These are phyloP conservation scores for Pocota personata DNA, from an alignment of 2,888 invertebrate genomes.

Conservation along the genomic window DNA sequence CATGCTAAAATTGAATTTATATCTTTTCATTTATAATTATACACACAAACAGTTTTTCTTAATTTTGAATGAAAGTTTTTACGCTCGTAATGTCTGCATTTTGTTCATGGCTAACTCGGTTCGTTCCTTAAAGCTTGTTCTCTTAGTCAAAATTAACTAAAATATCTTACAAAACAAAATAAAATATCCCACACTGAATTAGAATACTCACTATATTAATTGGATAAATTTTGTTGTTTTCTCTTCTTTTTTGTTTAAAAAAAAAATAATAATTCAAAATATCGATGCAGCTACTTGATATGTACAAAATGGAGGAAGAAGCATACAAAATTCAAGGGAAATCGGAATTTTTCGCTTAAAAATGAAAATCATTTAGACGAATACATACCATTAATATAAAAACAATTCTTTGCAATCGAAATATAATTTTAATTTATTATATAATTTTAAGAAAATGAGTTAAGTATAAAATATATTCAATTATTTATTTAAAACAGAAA, in stretches of 20 bases:
- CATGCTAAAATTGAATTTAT: background rate
- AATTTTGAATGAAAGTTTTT: slow-evolving; percentile 25
- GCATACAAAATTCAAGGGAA: slow-evolving; percentile 95
- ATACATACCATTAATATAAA: slow-evolving; percentile 64
- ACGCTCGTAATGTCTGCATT: slow-evolving; percentile 1
- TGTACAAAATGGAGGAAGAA: slow-evolving; percentile 96
- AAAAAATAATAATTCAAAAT: slow-evolving; percentile 33
- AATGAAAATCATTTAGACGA: slow-evolving; percentile 50
- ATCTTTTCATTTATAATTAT: background rate
- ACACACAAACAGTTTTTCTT: background rate
- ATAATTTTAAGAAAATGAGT: slow-evolving; percentile 11
- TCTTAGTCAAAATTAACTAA: slow-evolving; percentile 19
- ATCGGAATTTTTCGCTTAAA: slow-evolving; percentile 95
- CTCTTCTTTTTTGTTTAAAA: slow-evolving; percentile 55
- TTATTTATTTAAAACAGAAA: slow-evolving; percentile 58
- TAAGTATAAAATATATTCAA: slow-evolving; percentile 52
- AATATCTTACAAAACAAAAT: slow-evolving; percentile 7
- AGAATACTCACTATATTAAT: slow-evolving; percentile 55
- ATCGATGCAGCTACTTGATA: slow-evolving; percentile 90
- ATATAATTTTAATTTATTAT: slow-evolving; percentile 63
- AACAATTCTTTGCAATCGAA: slow-evolving; percentile 75
- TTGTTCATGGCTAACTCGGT: slow-evolving; percentile 3
- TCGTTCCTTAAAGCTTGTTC: slow-evolving; percentile 10
- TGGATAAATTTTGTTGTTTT: slow-evolving; percentile 60
- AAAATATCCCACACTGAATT: slow-evolving; percentile 18